Base-by-base conservation (phyloP, 2,797 vertebrate genomes). In the Sphenopsis melanotis region DNA sequence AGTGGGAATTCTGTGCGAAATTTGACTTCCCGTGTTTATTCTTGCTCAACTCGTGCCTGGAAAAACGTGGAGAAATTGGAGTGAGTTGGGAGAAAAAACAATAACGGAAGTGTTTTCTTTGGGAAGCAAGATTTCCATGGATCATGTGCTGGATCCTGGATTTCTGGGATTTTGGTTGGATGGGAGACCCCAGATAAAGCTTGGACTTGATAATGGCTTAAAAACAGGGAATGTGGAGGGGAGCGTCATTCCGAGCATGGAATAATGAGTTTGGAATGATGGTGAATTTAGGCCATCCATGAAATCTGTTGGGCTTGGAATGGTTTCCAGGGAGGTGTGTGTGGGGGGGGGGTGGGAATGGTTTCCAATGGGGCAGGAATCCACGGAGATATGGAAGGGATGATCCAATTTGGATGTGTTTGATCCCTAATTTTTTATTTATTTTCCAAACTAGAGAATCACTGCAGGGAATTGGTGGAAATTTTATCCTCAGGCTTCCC, bases 41-140 rank as follows among this genome's bases (percentile, higher is more conserved):
- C 41, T 13, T 36, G n/a, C 47, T 75, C 74, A 42, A 5, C 3
- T 23, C 0, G 0, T 39, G 29, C 44, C 64, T 0, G 5, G 57
- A 56, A 83, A 60, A 39, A 76, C 0, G 0, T 17, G 71, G 53
- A 60, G 2, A n/a, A 42, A 36, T 9, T 4, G 32, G 46, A 36
- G 20, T 24, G 16, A 42, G 10, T 0, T 30, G 46, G 32, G 55
- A 59, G 32, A 69, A 60, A 3, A 20, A 69, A 60, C 0, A 0
- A 12, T 1, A 24, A 20, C 0, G 2, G 36, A 30, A 59, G 20
- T 4, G 5, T 7, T 57, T 59, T 34, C 15, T 30, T 49, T 34
- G 37, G 64, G 36, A 81, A 32, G 46, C 36, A 36, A 16, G 5
- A 17, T 60, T 69, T 21, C 65, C 37, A 13, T 36, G 78, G 78